Evolutionary conservation across 1,140 invertebrate genomes (phyloP).

Genomic region (Caenorhabditis latens): DNA sequence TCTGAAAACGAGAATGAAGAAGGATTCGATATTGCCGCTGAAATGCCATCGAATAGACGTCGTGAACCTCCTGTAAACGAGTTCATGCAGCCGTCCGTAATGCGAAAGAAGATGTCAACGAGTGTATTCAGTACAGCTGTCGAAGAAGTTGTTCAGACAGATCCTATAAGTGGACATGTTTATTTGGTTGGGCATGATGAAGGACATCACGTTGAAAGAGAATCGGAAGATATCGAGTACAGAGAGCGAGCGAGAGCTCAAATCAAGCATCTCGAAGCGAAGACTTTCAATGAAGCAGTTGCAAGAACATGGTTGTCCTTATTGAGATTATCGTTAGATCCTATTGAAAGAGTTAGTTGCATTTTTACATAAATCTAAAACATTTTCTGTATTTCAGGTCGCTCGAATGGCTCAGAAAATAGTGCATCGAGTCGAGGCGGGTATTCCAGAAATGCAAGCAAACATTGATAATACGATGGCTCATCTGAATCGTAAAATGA

Average conservation of each 20-base stretch:
- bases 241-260: slow-evolving; percentile 41
- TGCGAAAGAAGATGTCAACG: slow-evolving; percentile 34
- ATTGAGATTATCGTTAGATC: slow-evolving; percentile 71
- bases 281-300: slow-evolving; percentile 73
- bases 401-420: slow-evolving; percentile 35
- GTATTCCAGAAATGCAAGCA: slow-evolving; percentile 29
- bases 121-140: slow-evolving; percentile 47
- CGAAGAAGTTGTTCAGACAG: slow-evolving; percentile 8
- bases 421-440: background rate
- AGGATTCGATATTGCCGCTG: slow-evolving; percentile 33
- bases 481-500: slow-evolving; percentile 24
- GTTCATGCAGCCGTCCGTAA: background rate
- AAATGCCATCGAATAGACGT: slow-evolving; percentile 16
- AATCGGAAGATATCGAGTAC: slow-evolving; percentile 9
- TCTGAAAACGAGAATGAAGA: background rate
- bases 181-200: background rate
- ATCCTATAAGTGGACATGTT: background rate
- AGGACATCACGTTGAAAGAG: background rate
- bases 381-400: slow-evolving; percentile 50
- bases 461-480: slow-evolving; percentile 48
- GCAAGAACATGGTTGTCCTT: slow-evolving; percentile 76
- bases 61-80: background rate
- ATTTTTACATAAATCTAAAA: no score
- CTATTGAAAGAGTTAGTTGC: slow-evolving; percentile 69
- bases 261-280: slow-evolving; percentile 68